phyloP scores from a whole-genome alignment of 2,888 invertebrate species.

The Aromia moschata region DNA sequence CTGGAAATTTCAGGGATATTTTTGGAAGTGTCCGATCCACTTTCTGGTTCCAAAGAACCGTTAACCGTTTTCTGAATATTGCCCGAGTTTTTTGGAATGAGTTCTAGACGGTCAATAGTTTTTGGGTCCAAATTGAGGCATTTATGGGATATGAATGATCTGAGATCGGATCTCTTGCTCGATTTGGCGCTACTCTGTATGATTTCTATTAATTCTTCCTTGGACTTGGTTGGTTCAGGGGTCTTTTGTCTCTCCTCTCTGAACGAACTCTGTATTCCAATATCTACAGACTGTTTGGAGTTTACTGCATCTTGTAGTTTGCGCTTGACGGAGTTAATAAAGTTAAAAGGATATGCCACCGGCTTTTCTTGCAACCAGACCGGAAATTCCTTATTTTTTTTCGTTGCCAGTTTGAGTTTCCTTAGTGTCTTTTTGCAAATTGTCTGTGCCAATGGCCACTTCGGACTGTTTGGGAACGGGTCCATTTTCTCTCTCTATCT shows the following conservation, averaged over 20 bases:
- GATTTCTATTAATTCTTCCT: constrained; percentile 31
- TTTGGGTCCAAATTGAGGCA: constrained; percentile 51
- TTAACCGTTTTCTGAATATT: constrained; percentile 4
- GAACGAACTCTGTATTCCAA: constrained; percentile 49
- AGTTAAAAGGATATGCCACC: constrained; percentile 67
- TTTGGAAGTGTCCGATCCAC: constrained; percentile 62
- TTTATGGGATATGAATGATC: constrained; percentile 52
- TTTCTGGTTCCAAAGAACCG: constrained; percentile 37
- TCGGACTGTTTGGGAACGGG: background rate
- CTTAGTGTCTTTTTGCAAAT: constrained; percentile 22
- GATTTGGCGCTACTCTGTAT: constrained; percentile 29
- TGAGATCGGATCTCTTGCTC: constrained; percentile 35
- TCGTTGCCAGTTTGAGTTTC: constrained; percentile 34
- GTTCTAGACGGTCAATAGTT: constrained; percentile 49
- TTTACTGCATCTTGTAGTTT: constrained; percentile 62
- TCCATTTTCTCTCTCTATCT: background rate
- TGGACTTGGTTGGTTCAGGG: constrained; percentile 1
- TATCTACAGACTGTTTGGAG: constrained; percentile 46
- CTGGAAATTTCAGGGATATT: constrained; percentile 61
- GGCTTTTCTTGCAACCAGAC: constrained; percentile 43
- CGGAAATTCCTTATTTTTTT: constrained; percentile 26
- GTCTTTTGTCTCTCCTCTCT: constrained; percentile 1
- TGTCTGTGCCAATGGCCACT: constrained; percentile 8
- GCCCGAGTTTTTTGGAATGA: constrained; percentile 35
- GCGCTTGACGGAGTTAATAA: constrained; percentile 69